Evolutionary conservation across 2,797 vertebrate genomes (phyloP).

Genomic region (Geotrypetes seraphini): DNA sequence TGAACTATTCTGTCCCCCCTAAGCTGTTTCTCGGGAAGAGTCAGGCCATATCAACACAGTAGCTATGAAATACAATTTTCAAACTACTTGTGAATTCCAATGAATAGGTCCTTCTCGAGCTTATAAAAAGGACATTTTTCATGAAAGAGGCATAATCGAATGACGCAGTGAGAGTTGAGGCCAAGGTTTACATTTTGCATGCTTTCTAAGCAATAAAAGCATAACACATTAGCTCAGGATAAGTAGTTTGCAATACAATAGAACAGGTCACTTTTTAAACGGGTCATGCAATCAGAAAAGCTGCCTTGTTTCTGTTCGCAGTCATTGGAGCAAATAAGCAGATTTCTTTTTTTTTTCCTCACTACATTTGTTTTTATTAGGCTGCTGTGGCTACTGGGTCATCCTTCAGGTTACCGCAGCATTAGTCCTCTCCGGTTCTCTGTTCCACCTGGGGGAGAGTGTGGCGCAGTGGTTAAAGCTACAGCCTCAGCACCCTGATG

Average conservation of each 20-base stretch:
- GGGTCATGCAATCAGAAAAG: conserved; percentile 20
- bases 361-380: conserved; percentile 3
- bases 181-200: conserved; percentile 37
- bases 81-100: conserved; percentile 24
- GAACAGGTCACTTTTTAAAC: conserved; percentile 11
- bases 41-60: conserved; percentile 18
- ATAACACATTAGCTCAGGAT: conserved; percentile 28
- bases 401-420: neutral
- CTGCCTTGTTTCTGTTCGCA: conserved; percentile 16
- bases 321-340: conserved; percentile 28
- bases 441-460: too few species aligned
- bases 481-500: too few species aligned
- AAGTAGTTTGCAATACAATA: conserved; percentile 33
- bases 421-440: too few species aligned
- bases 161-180: conserved; percentile 17
- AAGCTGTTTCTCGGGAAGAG: too few species aligned
- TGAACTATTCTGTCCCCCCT: too few species aligned
- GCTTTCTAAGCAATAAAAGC: conserved; percentile 36
- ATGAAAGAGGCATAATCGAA: conserved; percentile 2
- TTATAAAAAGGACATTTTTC: conserved; percentile 26
- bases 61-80: conserved; percentile 16
- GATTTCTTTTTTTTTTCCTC: conserved; percentile 31
- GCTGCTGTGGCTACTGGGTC: neutral
- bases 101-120: conserved; percentile 20
- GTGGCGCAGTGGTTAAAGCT: too few species aligned